Evolutionary conservation across 1,140 invertebrate genomes (phyloP).

Genomic region (Vanessa atalanta): DNA sequence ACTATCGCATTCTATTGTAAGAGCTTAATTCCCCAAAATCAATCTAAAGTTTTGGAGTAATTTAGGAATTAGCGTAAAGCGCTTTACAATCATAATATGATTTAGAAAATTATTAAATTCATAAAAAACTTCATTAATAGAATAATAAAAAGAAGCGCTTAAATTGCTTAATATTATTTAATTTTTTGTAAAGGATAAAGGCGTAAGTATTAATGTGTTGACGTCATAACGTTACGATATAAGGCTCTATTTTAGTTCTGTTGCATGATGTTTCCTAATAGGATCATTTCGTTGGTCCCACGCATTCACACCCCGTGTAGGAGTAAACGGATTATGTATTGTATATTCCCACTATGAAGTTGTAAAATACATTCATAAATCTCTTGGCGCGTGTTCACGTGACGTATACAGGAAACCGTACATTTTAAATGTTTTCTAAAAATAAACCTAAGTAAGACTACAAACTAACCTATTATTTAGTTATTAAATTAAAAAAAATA

Average conservation of each 20-base stretch:
- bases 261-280: slow-evolving; percentile 16
- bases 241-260: slow-evolving; percentile 1
- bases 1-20: too few relatives aligned
- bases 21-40: too few relatives aligned
- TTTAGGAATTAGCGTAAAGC: too few relatives aligned
- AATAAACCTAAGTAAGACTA: too few relatives aligned
- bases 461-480: too few relatives aligned
- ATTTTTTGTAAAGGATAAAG: neutral
- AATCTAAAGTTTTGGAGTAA: too few relatives aligned
- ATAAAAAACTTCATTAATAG: too few relatives aligned
- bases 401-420: slow-evolving; percentile 1
- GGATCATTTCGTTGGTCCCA: slow-evolving; percentile 23
- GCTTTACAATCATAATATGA: too few relatives aligned
- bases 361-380: slow-evolving; percentile 13
- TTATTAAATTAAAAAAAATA: too few relatives aligned
- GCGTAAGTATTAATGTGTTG: neutral
- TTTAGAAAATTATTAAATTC: too few relatives aligned
- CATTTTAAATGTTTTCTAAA: neutral
- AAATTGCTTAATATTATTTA: too few relatives aligned
- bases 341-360: neutral
- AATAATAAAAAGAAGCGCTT: too few relatives aligned
- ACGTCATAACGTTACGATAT: slow-evolving; percentile 16
- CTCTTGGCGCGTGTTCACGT: neutral
- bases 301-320: slow-evolving; percentile 3
- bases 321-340: slow-evolving; percentile 20